Evolutionary conservation across 2,113 vertebrate species (phyloP).

Genomic region (Muscicapa adusta): DNA sequence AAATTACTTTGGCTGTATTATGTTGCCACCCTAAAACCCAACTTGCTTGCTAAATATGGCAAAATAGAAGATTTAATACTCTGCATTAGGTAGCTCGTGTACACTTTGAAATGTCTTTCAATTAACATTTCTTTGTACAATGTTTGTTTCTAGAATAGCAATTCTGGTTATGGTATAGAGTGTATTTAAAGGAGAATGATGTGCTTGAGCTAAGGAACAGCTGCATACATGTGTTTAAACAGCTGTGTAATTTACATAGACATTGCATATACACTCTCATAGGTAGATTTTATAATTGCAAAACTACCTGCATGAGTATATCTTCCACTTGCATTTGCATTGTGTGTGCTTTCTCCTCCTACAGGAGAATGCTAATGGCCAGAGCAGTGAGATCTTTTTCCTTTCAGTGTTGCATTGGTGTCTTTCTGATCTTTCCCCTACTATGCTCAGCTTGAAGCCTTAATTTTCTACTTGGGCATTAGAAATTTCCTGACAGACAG

Average conservation of each 20-base stretch:
- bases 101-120: not conserved
- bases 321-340: not conserved
- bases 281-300: not conserved
- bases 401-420: not conserved
- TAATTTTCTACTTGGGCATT: not conserved
- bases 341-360: not conserved
- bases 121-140: not conserved
- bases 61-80: slow-evolving; percentile 4
- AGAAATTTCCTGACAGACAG: not conserved
- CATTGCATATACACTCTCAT: not conserved
- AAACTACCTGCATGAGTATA: not conserved
- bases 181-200: not conserved
- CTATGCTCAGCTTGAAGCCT: not conserved
- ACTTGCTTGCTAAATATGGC: not conserved
- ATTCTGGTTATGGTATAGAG: not conserved
- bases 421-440: not conserved
- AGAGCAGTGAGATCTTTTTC: not conserved
- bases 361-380: not conserved
- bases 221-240: not conserved
- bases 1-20: slow-evolving; percentile 32
- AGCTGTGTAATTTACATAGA: not conserved
- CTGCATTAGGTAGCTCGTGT: not conserved
- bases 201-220: not conserved
- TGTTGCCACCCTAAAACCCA: not conserved
- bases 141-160: not conserved